Evolutionary conservation across 2,888 invertebrate species (phyloP), one percentile per base, ranked within the genome.

Genomic region (Mythimna loreyi): DNA sequence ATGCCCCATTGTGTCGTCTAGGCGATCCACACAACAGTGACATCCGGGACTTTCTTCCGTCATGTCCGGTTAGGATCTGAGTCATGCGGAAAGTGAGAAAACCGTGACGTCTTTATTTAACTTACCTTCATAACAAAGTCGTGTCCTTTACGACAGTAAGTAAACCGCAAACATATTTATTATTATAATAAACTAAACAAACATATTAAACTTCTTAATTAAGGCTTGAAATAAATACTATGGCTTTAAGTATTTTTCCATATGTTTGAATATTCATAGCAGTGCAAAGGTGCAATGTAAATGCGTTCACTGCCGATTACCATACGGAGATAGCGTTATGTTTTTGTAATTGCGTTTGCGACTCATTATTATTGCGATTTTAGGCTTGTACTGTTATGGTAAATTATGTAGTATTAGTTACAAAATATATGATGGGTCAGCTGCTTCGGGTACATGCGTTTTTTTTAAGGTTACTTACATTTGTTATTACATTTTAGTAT

Each of bases 221-320:
- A 78, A 77, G 23, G 30, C 25, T 64, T 16, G 52, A 45, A 65
- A 36, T 53, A 36, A 60, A 70, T 70, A 62, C 55, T 53, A 45
- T 16, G 21, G 13, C 36, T 61, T 19, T 43, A n/a, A 33, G 63
- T 73, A 73, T 78, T 75, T 66, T 66, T 60, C 25, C 67, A 63
- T 58, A 62, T 28, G 16, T 65, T 75, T 84, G 71, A 84, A 83
- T 83, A 84, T 84, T 80, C 68, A 83, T 83, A 11, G 3, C 2
- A 47, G 56, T 19, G 58, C 5, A 82, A 83, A 82, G 83, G 82
- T 84, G 83, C 80, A 80, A 70, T 9, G 33, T 33, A 71, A 79
- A 83, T 68, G 75, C 76, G 72, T 72, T 66, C 71, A 16, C 62
- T 30, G 40, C 60, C 53, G 53, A 81, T 83, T 83, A 81, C 36